phyloP scores from a whole-genome alignment of 53 echinoderm and acorn worm genomes.

The Hippasteria phrygiana region DNA sequence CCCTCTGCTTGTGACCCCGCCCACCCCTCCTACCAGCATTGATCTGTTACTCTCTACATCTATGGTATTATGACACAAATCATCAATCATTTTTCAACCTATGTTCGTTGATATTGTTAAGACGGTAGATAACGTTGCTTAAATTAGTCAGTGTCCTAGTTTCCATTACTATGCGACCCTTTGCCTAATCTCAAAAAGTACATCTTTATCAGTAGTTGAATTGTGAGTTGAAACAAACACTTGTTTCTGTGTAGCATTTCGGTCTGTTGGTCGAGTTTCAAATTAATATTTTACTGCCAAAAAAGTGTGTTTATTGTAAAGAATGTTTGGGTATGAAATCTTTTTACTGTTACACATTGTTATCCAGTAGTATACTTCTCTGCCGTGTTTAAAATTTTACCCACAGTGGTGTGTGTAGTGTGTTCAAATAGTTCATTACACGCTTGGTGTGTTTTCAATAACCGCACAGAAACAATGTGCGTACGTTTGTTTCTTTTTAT shows the following conservation, averaged over 20 bases:
- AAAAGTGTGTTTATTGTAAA: constrained; percentile 25
- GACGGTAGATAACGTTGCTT: no score
- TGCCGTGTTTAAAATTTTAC: constrained; percentile 51
- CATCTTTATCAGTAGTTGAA: constrained; percentile 14
- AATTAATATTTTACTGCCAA: constrained; percentile 5
- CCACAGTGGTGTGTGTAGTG: constrained; percentile 51
- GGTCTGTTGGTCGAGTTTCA: constrained; percentile 35
- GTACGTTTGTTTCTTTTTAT: constrained; percentile 5
- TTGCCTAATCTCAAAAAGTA: neutral
- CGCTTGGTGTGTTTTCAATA: constrained; percentile 54
- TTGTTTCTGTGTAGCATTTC: constrained; percentile 41
- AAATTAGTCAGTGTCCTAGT: no score
- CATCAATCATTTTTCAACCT: no score
- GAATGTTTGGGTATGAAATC: constrained; percentile 38
- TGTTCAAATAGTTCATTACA: constrained; percentile 45
- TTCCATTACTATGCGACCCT: neutral
- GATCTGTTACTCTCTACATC: no score
- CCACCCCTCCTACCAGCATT: no score
- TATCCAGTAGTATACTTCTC: constrained; percentile 47
- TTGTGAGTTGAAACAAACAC: neutral
- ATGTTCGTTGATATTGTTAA: no score
- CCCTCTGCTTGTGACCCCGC: no score
- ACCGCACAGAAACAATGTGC: constrained; percentile 30
- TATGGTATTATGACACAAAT: no score
- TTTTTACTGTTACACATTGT: constrained; percentile 38